Base-by-base conservation (phyloP, 2,797 vertebrate genomes). In the Steatocranus sp. region DNA sequence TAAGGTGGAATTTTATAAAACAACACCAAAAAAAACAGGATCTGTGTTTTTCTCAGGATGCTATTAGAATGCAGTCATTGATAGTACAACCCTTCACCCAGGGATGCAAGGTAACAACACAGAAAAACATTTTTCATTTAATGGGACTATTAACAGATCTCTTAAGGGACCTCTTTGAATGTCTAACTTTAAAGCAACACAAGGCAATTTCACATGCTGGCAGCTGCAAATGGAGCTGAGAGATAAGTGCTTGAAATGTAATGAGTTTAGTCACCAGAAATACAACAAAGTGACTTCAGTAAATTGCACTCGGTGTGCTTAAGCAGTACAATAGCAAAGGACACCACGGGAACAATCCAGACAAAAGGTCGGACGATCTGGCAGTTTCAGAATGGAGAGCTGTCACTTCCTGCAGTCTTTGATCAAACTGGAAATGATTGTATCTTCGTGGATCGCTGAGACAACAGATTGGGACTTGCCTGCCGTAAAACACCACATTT, bases 161-260 rank as follows among this genome's bases (percentile, higher is more conserved):
- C 85, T 84, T 80, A 36, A 83, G 86, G 84, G 79, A 80, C 66
- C 80, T 83, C 76, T 83, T 73, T 85, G 82, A 90, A 76, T 82
- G 79, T 87, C 84, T 77, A 77, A 78, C 87, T 88, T 91, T 88
- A 92, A 88, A 89, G 86, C 79, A 76, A 82, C 51, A 32, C 32
- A 8, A 83, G 25, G 82, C 82, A 86, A 86, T 93, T 89, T 89
- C 79, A 78, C 87, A 89, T 76, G 34, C 83, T 74, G 81, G 79
- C 88, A 83, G 89, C 91, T 6, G 75, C 86, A 83, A 93, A 92
- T 88, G 85, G 84, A 86, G 58, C 36, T 3, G 11, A 70, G 78
- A 89, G 90, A 91, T 87, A 91, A 90, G 90, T 79, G 81, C 77
- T 78, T n/a, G 76, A 85, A 79, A 79, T 68, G 53, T 87, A 90